Evolutionary conservation across 2,797 vertebrate species (phyloP).

Genomic region (Diplodus sargus): DNA sequence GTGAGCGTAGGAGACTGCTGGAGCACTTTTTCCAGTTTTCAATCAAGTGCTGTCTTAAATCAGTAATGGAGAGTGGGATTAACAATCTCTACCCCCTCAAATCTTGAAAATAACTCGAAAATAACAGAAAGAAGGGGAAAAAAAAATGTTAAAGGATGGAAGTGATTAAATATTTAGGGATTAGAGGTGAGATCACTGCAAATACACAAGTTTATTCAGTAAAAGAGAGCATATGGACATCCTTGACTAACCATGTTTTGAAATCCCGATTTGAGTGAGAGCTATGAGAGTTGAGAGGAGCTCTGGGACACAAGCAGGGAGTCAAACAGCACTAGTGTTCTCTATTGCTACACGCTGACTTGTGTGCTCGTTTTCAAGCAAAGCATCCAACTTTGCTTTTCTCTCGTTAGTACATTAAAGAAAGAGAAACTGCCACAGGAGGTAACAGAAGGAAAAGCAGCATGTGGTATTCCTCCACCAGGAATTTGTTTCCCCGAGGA

Average conservation of each 20-base stretch:
- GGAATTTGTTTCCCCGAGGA: slow-evolving; percentile 30
- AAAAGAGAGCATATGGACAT: slow-evolving; percentile 33
- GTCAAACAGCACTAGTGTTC: slow-evolving; percentile 49
- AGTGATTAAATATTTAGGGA: slow-evolving; percentile 65
- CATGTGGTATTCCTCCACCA: slow-evolving; percentile 16
- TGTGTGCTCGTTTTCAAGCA: slow-evolving; percentile 17
- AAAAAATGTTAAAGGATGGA: slow-evolving; percentile 60
- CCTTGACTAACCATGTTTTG: slow-evolving; percentile 53
- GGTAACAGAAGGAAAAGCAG: slow-evolving; percentile 36
- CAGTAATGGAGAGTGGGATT: slow-evolving; percentile 77
- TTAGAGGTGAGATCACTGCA: slow-evolving; percentile 52
- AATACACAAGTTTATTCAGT: slow-evolving; percentile 30
- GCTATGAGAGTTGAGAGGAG: slow-evolving; percentile 38
- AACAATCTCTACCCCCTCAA: slow-evolving; percentile 65
- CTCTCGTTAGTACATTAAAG: slow-evolving; percentile 7
- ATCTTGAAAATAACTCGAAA: slow-evolving; percentile 56
- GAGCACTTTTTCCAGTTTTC: slow-evolving; percentile 75
- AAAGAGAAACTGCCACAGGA: slow-evolving; percentile 22
- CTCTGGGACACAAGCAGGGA: slow-evolving; percentile 31
- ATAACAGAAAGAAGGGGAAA: slow-evolving; percentile 49
- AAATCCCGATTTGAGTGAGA: slow-evolving; percentile 45
- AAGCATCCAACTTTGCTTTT: slow-evolving; percentile 11
- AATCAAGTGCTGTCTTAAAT: slow-evolving; percentile 78
- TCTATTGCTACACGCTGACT: slow-evolving; percentile 28
- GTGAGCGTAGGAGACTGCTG: slow-evolving; percentile 59